Base-by-base conservation (phyloP, 2,888 invertebrate species). In the Malthinus flaveolus region DNA sequence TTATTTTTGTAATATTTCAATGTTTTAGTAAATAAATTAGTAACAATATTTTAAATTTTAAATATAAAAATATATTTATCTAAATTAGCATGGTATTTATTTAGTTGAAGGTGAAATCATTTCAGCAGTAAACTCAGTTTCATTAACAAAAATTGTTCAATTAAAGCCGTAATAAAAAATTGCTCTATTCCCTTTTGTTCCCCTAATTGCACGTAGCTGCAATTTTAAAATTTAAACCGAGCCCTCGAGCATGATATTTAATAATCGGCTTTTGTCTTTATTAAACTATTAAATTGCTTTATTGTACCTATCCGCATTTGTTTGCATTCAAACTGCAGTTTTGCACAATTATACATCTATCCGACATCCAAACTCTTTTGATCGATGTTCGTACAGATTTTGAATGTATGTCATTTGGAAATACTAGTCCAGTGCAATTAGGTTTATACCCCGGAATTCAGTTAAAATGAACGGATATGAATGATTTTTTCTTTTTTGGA, bases 111-210 rank as follows among this genome's bases (percentile, higher is more conserved):
- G 39, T 39, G 12, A 39, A 39, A 39, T 11, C 15, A 39, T 39
- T 39, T 39, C 15, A 39, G 13, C 15, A 13, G 15, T 10, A 39
- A 11, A 15, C 39, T 15, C 39, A 15, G 39, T 39, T 15, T 39
- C n/a, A 39, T 39, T 9, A 15, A 39, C 39, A 39, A 39, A 23
- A 39, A 39, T 39, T 39, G 39, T 39, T 39, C 39, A 39, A 39
- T 39, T 39, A 39, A 39, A 39, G 8, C 15, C 11, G 13, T 39
- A 13, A 15, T 15, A 11, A 12, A 9, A 37, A 37, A 37, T 5
- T 37, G 13, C 13, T 39, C 13, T 23, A 23, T 23, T 15, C 39
- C 39, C 39, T 13, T 39, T 39, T 15, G 39, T 39, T 12, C 39
- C 23, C 23, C 23, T 23, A 23, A 23, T 12, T 39, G 39, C n/a